Evolutionary conservation across 2,113 vertebrate species (phyloP), one percentile per base, ranked within the genome.

Genomic region (Neofelis nebulosa): DNA sequence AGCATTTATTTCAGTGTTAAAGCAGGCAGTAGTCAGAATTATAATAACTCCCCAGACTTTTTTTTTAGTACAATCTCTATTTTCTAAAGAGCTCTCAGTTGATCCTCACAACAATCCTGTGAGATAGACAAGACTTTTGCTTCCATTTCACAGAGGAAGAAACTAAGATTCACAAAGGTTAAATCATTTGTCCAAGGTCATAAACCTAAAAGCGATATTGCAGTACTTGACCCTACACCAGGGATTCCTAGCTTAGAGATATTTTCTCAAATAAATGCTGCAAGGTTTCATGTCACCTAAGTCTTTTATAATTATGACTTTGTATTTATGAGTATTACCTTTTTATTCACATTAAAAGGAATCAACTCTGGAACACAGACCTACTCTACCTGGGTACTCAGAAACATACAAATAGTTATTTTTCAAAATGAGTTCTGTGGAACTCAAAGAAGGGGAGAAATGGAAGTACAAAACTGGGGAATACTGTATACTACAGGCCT

Each of bases 141-240:
- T 93, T 91, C 52, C 15, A 29, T 57, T 95, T 95, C 27, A 80
- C 41, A 95, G 90, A 84, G 48, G 69, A 69, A 71, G 97, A 79
- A 95, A 69, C 21, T 55, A 81, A 83, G n/a, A 57, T 81, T 48
- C 38, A 76, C 31, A 45, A 69, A 89, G 10, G 21, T 93, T 68
- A 29, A 96, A 74, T 91, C 41, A 80, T 78, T 52, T 69, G 25
- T 52, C 31, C 78, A 91, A 71, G 45, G 16, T 82, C 38, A 68
- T 86, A 83, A 55, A 66, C 38, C 50, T 93, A 79, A 73, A 95
- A n/a, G 19, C 6, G 4, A 7, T 18, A 63, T 27, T 10, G 71
- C 11, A 7, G 55, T 80, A 55, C 25, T 55, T 45, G 36, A 74
- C 13, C 31, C 31, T 41, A 57, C 8, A 27, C 16, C 21, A 52